Evolutionary conservation across 2,888 invertebrate genomes (phyloP).

Genomic region (Automeris io): DNA sequence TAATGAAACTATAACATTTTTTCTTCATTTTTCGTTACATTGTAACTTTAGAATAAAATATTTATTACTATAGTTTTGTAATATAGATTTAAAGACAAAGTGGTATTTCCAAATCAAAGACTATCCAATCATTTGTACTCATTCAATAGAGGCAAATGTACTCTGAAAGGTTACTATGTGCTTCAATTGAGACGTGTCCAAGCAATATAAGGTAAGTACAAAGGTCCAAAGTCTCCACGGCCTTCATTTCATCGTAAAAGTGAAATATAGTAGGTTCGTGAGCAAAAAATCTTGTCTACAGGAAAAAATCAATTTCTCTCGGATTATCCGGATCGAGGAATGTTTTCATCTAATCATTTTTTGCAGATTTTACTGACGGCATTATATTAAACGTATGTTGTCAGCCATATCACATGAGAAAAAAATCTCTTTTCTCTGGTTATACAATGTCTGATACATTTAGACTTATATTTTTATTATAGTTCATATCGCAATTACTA

Average conservation of each 20-base stretch:
- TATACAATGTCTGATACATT: too few species aligned
- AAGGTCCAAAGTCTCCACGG: not conserved
- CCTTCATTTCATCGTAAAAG: conserved; percentile 1
- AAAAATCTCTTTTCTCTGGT: too few species aligned
- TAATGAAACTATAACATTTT: too few species aligned
- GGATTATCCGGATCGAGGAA: conserved; percentile 3
- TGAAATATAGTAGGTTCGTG: not conserved
- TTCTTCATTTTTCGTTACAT: too few species aligned
- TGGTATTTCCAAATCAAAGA: not conserved
- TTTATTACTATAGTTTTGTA: too few species aligned
- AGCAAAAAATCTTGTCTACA: not conserved
- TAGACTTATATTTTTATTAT: too few species aligned
- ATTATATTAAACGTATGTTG: too few species aligned
- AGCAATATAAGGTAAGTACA: conserved; percentile 3
- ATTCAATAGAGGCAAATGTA: not conserved
- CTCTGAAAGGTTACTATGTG: not conserved
- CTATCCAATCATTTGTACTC: not conserved
- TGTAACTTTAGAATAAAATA: too few species aligned
- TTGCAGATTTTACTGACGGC: too few species aligned
- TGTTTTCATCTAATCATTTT: not conserved
- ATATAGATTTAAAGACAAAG: not conserved
- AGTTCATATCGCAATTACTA: too few species aligned
- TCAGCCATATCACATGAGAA: too few species aligned
- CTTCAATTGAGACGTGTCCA: not conserved
- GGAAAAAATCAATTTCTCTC: conserved; percentile 1